phyloP scores from a whole-genome alignment of 2,797 vertebrate genomes.

The Mormyrus hasselquistii region DNA sequence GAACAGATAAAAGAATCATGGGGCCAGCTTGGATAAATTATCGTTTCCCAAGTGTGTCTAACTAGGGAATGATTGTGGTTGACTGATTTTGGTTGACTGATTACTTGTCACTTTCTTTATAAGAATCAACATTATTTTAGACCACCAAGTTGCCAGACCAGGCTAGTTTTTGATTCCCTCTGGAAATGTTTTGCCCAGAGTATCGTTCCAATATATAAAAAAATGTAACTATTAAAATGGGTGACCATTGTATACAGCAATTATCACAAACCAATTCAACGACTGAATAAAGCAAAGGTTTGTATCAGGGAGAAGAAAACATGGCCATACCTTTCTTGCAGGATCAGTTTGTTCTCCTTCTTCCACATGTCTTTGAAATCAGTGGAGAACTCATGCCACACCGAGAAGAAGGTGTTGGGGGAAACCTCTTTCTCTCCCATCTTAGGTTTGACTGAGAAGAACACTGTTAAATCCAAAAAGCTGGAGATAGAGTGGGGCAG shows the following conservation, averaged over 20 bases:
- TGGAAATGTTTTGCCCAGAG: background rate
- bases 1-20: background rate
- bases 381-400: slow-evolving; percentile 95
- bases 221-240: background rate
- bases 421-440: slow-evolving; percentile 91
- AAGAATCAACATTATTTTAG: slow-evolving; percentile 1
- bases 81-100: background rate
- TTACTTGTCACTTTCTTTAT: background rate
- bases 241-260: background rate
- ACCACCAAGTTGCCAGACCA: background rate
- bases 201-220: background rate
- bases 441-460: slow-evolving; percentile 89
- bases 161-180: background rate
- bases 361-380: slow-evolving; percentile 97
- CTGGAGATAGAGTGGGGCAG: slow-evolving; percentile 49
- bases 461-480: slow-evolving; percentile 82
- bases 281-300: background rate
- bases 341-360: slow-evolving; percentile 87
- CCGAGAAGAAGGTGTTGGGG: slow-evolving; percentile 80
- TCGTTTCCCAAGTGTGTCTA: background rate
- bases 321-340: slow-evolving; percentile 79
- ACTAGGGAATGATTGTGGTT: background rate
- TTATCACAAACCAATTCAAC: background rate
- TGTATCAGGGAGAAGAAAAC: slow-evolving; percentile 18
- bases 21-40: background rate